A percentile compares a stretch with the other conserved stretches of the same genome.
phyloP scores from a whole-genome alignment of 2,888 invertebrate genomes.

The Ashinkailepas kermadecensis region DNA sequence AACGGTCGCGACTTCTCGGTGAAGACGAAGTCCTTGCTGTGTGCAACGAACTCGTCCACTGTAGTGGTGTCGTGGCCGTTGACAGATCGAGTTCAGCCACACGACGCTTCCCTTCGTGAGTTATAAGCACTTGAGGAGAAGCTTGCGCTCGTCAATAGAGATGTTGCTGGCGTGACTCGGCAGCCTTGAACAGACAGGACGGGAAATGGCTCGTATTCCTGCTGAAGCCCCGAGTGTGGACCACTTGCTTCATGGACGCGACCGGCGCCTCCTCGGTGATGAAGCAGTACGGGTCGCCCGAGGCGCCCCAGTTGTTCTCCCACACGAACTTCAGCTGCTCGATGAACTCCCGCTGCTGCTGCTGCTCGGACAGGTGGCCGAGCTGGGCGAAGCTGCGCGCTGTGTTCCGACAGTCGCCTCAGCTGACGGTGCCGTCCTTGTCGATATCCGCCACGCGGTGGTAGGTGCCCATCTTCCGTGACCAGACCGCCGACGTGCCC shows the following conservation, averaged over 20 bases:
- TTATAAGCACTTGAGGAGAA: conserved; percentile 73
- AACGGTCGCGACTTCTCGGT: conserved; percentile 66
- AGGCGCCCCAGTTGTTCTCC: conserved; percentile 74
- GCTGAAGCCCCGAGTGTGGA: conserved; percentile 64
- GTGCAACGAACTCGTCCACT: conserved; percentile 66
- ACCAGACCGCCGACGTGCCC: no score
- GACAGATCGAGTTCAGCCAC: conserved; percentile 63
- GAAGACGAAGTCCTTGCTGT: conserved; percentile 71
- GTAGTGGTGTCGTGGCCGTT: conserved; percentile 70
- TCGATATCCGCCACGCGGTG: no score
- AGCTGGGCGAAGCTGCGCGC: no score
- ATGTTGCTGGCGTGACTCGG: conserved; percentile 65
- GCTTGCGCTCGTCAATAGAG: conserved; percentile 69
- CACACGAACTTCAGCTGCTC: conserved; percentile 54
- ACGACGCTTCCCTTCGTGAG: conserved; percentile 62
- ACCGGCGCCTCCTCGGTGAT: conserved; percentile 73
- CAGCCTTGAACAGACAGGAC: conserved; percentile 68
- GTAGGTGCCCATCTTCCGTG: no score
- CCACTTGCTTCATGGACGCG: conserved; percentile 70
- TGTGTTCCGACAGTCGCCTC: no score
- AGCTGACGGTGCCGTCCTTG: no score
- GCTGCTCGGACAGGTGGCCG: no score
- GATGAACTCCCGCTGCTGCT: no score
- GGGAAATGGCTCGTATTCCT: conserved; percentile 67
- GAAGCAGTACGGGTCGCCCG: conserved; percentile 66